phyloP scores from a whole-genome alignment of 2,888 invertebrate species.

The Lepetodrilus schrolli region DNA sequence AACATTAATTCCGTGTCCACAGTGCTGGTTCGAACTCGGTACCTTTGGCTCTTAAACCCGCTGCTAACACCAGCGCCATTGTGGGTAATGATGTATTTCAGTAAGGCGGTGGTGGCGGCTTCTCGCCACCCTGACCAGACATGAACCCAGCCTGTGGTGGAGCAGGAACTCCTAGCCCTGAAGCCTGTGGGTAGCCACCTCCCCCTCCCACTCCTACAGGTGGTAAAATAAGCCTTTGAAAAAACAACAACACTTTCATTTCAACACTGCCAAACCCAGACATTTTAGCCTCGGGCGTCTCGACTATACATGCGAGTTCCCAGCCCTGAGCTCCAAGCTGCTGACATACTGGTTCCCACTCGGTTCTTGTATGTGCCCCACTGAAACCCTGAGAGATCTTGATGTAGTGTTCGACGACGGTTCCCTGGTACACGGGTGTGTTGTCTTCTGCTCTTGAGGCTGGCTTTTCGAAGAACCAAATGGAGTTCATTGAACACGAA shows the following conservation, averaged over 20 bases:
- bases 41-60: too few species aligned
- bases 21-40: too few species aligned
- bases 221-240: constrained; percentile 47
- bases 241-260: constrained; percentile 55
- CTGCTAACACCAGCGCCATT: too few species aligned
- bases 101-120: neutral
- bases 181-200: neutral
- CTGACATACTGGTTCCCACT: constrained; percentile 65
- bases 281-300: constrained; percentile 49
- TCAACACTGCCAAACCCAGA: constrained; percentile 32
- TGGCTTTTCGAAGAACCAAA: constrained; percentile 72
- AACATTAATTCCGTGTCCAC: too few species aligned
- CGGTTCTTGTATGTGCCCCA: constrained; percentile 33
- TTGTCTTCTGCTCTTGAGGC: constrained; percentile 54
- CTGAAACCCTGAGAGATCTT: constrained; percentile 48
- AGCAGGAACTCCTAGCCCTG: neutral
- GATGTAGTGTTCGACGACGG: constrained; percentile 62
- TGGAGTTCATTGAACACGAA: constrained; percentile 49
- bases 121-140: neutral
- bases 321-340: constrained; percentile 69
- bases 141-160: neutral
- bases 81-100: too few species aligned
- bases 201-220: neutral
- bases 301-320: constrained; percentile 66
- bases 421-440: constrained; percentile 66